These are phyloP conservation scores for Holacanthus passer DNA, from an alignment of 2,113 vertebrate genomes.

Conservation along the genomic window DNA sequence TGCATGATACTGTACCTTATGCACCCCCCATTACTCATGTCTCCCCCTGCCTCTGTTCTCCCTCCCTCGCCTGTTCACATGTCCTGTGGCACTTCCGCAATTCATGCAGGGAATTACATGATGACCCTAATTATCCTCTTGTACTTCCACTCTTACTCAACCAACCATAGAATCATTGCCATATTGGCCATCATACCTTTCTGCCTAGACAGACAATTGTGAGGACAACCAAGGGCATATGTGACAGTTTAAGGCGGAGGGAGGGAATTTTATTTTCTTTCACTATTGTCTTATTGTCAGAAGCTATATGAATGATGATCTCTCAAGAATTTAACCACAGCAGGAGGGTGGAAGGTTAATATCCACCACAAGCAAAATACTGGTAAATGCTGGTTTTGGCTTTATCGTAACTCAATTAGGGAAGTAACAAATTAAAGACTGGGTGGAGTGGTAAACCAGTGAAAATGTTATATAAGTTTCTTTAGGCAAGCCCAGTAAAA, in stretches of 20 bases:
- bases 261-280: background rate
- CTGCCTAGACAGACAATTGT: background rate
- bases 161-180: slow-evolving; percentile 1
- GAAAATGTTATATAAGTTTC: background rate
- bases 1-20: slow-evolving; percentile 42
- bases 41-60: background rate
- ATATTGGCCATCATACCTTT: slow-evolving; percentile 25
- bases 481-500: background rate
- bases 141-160: slow-evolving; percentile 44
- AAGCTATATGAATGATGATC: background rate
- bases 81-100: slow-evolving; percentile 58
- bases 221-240: background rate
- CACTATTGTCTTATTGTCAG: background rate
- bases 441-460: background rate
- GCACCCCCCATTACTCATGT: background rate
- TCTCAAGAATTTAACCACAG: slow-evolving; percentile 1
- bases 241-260: slow-evolving; percentile 2
- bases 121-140: slow-evolving; percentile 67
- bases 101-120: slow-evolving; percentile 53
- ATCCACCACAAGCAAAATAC: background rate
- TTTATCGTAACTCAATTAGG: background rate
- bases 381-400: slow-evolving; percentile 10
- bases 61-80: slow-evolving; percentile 19
- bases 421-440: background rate
- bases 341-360: slow-evolving; percentile 1